Evolutionary conservation across 2,113 vertebrate species (phyloP), one percentile per base, ranked within the genome.

Genomic region (Scomber colias): DNA sequence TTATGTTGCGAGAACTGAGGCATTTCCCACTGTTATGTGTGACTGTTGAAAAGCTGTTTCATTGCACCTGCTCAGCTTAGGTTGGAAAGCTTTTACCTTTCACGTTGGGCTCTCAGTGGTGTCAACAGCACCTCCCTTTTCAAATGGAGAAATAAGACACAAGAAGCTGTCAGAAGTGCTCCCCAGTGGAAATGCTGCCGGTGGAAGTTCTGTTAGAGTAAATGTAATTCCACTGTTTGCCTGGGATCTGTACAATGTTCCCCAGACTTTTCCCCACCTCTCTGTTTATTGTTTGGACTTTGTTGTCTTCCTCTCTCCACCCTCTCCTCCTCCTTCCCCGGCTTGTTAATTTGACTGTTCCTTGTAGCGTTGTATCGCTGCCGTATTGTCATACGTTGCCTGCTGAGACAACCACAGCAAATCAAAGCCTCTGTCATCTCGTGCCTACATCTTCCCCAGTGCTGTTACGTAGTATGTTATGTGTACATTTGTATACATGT

Each of bases 261-360:
- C 79, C 71, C 35, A 71, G 51, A 73, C 69, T 81, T 27, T 72
- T 35, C 50, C 72, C 70, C 24, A 19, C 74, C 69, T 86, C 68
- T 61, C 59, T 15, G 40, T 75, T 75, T 67, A 88, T 85, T 83
- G 67, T 87, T 79, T 86, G 81, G 86, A 78, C 51, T 83, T 75
- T 65, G 62, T 76, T 89, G 75, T 80, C 60, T 76, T 65, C 69
- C 64, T 66, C 44, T 53, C 53, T 83, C 77, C 74, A 56, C 53
- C 77, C 21, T 60, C 84, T 74, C 64, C 61, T 75, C 68, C 65
- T 83, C 77, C 74, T 80, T 45, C 11, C 70, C 57, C 49, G 24
- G 75, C 69, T 86, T 89, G 77, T 90, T 93, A 91, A 91, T 91
- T 86, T 85, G 77, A 79, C 80, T 74, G 12, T 75, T 80, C 80